Percentiles rank a stretch among this genome's conserved stretches.
phyloP scores from a whole-genome alignment of 23 tunicate species.

The Styela clava region DNA sequence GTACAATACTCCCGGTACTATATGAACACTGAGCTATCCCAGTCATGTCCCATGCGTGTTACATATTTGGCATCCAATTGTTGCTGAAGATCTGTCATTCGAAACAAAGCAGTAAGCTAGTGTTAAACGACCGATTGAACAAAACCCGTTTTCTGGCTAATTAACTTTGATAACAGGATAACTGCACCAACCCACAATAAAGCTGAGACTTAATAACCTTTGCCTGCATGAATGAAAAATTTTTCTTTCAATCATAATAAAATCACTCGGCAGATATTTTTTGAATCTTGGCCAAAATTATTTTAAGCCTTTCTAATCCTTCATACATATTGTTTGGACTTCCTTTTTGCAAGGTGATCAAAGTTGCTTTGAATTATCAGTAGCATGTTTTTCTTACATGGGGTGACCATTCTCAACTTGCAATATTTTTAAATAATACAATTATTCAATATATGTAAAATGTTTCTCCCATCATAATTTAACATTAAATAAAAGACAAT shows the following conservation, averaged over 20 bases:
- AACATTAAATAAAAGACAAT: too few species aligned
- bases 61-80: background rate
- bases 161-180: background rate
- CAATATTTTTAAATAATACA: too few species aligned
- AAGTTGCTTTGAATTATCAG: too few species aligned
- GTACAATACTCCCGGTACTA: too few species aligned
- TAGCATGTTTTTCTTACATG: too few species aligned
- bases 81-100: background rate
- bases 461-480: too few species aligned
- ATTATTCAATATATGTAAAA: too few species aligned
- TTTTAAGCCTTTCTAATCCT: background rate
- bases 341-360: background rate
- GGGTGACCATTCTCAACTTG: too few species aligned
- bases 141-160: background rate
- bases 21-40: background rate
- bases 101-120: background rate
- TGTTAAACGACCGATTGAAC: too few species aligned
- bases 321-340: background rate
- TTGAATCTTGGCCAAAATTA: background rate
- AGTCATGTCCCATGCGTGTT: too few species aligned
- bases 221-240: background rate
- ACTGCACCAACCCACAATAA: background rate
- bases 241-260: background rate
- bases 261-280: background rate
- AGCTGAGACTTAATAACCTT: background rate